These are phyloP conservation scores for Acyrthosiphon pisum DNA, from an alignment of 1,140 invertebrate species.

Conservation along the genomic window DNA sequence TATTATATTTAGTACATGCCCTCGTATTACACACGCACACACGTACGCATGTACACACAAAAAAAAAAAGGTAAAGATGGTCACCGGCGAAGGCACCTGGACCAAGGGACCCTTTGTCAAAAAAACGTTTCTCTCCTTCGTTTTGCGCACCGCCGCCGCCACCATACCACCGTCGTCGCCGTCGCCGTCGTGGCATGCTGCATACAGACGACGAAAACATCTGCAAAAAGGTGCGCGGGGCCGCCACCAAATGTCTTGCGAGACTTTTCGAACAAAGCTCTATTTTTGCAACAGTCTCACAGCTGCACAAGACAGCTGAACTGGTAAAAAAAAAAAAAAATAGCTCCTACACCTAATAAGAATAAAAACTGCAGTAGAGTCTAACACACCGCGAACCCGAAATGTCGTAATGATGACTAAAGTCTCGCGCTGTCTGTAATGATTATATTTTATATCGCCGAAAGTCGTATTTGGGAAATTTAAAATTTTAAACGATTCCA, in stretches of 20 bases:
- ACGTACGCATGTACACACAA: no score
- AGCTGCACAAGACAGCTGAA: slow-evolving; percentile 51
- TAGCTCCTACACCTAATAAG: neutral
- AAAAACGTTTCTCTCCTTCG: slow-evolving; percentile 57
- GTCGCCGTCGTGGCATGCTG: neutral
- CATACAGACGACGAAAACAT: slow-evolving; percentile 47
- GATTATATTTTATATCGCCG: neutral
- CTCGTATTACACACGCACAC: slow-evolving; percentile 39
- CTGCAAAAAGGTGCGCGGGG: slow-evolving; percentile 45
- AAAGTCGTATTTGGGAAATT: neutral
- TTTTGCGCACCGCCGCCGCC: neutral
- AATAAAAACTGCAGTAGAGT: neutral
- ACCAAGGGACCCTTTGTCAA: slow-evolving; percentile 55
- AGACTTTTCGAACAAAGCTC: slow-evolving; percentile 57
- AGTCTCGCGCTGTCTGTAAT: neutral
- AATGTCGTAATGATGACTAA: neutral
- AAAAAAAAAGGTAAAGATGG: slow-evolving; percentile 55
- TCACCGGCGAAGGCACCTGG: slow-evolving; percentile 56
- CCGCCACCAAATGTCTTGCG: slow-evolving; percentile 50
- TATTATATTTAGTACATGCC: slow-evolving; percentile 32
- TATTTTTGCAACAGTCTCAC: slow-evolving; percentile 56
- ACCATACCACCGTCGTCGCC: neutral
- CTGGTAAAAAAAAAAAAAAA: slow-evolving; percentile 31
- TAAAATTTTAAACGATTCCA: neutral
- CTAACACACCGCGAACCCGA: neutral